Base-by-base conservation (phyloP, 2,888 invertebrate genomes). In the Tinea trinotella region DNA sequence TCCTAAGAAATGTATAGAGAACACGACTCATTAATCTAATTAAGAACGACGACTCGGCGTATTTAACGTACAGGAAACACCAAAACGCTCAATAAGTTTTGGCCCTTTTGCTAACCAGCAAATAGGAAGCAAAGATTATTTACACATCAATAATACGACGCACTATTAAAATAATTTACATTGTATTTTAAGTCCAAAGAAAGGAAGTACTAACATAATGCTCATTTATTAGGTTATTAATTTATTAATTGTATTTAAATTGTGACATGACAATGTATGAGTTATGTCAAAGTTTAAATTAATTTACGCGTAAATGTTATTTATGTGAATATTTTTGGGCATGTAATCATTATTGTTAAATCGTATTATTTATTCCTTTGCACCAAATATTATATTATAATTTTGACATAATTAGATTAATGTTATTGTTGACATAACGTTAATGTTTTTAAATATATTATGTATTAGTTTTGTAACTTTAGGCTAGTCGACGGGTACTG, bases 401-500 rank as follows among this genome's bases (percentile, higher is more conserved):
- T 24, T n/a, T 49, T 46, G 3, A 30, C 7, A 30, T 30, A 5
- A 18, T 17, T 19, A 19, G 2, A 18, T 17, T 19, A 19, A 1
- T 1, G 48, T 3, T 15, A 18, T 48, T 18, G 9, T 18, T 4
- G 18, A 17, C 5, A 9, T 19, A 34, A 35, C 6, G 3, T 22
- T 34, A 34, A n/a, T n/a, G n/a, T 30, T 30, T 30, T 10, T 30
- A 30, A 30, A 30, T n/a, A 30, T 24, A 30, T 18, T 10, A 9
- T 52, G 17, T 18, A 35, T 62, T 58, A 30, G 56, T 67, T 64
- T 62, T 59, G 58, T 57, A 56, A 61, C 60, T 56, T 60, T 82
- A 82, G 78, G 72, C 68, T 76, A 85, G 82, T 83, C 81, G 85
- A 85, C 84, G 85, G 85, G 85, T 83, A 78, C 73, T 76, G 78